These are phyloP conservation scores for Spialia ferax DNA, from an alignment of 2,888 invertebrate species.

Conservation along the genomic window DNA sequence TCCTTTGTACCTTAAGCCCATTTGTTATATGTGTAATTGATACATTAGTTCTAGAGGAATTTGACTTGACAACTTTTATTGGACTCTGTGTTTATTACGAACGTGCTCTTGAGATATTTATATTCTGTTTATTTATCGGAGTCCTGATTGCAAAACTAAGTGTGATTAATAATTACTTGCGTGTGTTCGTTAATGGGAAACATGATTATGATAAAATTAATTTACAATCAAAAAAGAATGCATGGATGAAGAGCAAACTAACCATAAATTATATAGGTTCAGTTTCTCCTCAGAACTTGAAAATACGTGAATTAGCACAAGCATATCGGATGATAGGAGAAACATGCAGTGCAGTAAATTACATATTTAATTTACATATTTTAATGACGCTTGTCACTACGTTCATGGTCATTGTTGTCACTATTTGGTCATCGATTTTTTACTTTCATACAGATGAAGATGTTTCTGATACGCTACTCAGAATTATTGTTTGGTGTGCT, in stretches of 20 bases:
- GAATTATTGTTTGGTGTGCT: constrained; percentile 59
- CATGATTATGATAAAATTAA: constrained; percentile 45
- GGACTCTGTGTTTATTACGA: constrained; percentile 35
- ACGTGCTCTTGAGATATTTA: constrained; percentile 37
- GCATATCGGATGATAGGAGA: constrained; percentile 61
- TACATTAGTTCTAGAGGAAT: neutral
- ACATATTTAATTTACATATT: constrained; percentile 63
- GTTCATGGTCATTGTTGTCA: constrained; percentile 60
- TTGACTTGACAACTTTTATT: neutral
- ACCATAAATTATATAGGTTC: constrained; percentile 57
- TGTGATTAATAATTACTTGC: constrained; percentile 60
- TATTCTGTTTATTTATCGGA: constrained; percentile 58
- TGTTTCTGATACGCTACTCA: constrained; percentile 49
- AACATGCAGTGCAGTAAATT: constrained; percentile 56
- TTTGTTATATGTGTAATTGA: constrained; percentile 24
- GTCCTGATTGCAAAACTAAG: constrained; percentile 56
- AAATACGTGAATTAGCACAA: constrained; percentile 61
- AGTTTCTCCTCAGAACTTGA: constrained; percentile 54
- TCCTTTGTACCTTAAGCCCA: constrained; percentile 15
- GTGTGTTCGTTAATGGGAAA: constrained; percentile 55
- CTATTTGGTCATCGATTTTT: constrained; percentile 63
- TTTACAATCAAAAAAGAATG: neutral
- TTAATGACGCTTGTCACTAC: constrained; percentile 64
- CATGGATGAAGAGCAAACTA: constrained; percentile 23
- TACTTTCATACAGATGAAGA: constrained; percentile 43